These are phyloP conservation scores for Anser cygnoides DNA, from an alignment of 2,113 vertebrate species.

Conservation along the genomic window DNA sequence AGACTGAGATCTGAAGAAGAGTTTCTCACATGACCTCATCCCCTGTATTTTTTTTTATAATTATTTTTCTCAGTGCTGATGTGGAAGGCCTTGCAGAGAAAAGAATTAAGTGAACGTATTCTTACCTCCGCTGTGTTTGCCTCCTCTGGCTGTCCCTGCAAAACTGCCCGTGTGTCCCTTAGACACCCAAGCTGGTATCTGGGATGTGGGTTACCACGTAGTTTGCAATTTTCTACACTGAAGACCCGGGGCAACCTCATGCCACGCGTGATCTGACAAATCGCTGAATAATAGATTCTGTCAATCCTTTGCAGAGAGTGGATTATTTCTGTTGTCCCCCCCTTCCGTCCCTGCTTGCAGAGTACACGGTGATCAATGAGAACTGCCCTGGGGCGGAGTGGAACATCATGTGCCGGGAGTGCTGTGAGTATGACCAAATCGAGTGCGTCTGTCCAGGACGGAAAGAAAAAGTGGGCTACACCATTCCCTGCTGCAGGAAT, in stretches of 20 bases:
- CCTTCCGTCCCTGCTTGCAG: slow-evolving; percentile 67
- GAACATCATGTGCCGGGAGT: slow-evolving; percentile 95
- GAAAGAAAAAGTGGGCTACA: slow-evolving; percentile 91
- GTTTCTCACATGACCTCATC: not conserved
- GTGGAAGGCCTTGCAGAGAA: not conserved
- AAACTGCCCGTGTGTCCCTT: not conserved
- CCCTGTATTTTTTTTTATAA: not conserved
- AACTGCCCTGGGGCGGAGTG: slow-evolving; percentile 94
- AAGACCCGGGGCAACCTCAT: not conserved
- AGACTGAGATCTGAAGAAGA: not conserved
- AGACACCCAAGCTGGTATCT: not conserved
- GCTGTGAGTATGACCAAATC: slow-evolving; percentile 94
- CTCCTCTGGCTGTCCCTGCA: not conserved
- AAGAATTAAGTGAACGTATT: not conserved
- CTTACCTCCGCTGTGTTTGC: not conserved
- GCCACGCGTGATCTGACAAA: not conserved
- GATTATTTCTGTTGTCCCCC: accelerated
- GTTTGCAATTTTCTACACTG: not conserved
- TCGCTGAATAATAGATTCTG: not conserved
- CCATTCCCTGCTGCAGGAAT: slow-evolving; percentile 96
- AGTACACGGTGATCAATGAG: slow-evolving; percentile 91
- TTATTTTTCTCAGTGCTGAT: not conserved
- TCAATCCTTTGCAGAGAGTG: not conserved
- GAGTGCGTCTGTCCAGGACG: slow-evolving; percentile 90
- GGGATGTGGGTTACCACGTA: accelerated